Evolutionary conservation across 2,888 invertebrate species (phyloP).

Genomic region (Thyatira batis): DNA sequence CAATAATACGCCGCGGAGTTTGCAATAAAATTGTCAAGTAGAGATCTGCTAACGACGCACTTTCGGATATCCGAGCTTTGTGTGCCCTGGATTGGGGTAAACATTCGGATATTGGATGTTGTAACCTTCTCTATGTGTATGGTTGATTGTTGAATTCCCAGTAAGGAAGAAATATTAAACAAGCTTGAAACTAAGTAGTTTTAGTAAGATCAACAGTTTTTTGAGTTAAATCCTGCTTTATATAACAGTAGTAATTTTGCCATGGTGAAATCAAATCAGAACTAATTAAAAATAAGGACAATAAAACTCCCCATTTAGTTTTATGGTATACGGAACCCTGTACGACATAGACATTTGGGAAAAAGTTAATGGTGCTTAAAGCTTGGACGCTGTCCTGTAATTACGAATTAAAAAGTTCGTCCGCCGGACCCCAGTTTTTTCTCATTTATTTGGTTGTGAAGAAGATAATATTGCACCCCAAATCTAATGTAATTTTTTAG

Average conservation of each 20-base stretch:
- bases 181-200: no score
- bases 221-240: neutral
- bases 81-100: conserved; percentile 39
- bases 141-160: no score
- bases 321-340: conserved; percentile 56
- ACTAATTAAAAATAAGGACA: conserved; percentile 63
- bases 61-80: conserved; percentile 45
- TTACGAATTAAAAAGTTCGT: conserved; percentile 81
- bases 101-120: conserved; percentile 22
- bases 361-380: conserved; percentile 81
- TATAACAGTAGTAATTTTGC: neutral
- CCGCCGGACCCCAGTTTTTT: conserved; percentile 75
- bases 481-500: conserved; percentile 33
- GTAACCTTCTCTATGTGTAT: neutral
- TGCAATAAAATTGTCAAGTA: conserved; percentile 72
- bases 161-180: no score
- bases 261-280: conserved; percentile 16
- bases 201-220: no score
- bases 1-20: conserved; percentile 60
- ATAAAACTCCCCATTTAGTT: conserved; percentile 64
- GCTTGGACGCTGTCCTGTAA: conserved; percentile 80
- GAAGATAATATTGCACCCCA: conserved; percentile 76
- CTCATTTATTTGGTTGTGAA: conserved; percentile 75
- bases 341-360: conserved; percentile 69
- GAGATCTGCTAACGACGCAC: conserved; percentile 75